Percentiles rank a stretch among this genome's conserved stretches.
Evolutionary conservation across 2,113 vertebrate genomes (phyloP).

Genomic region (Ageneiosus marmoratus): DNA sequence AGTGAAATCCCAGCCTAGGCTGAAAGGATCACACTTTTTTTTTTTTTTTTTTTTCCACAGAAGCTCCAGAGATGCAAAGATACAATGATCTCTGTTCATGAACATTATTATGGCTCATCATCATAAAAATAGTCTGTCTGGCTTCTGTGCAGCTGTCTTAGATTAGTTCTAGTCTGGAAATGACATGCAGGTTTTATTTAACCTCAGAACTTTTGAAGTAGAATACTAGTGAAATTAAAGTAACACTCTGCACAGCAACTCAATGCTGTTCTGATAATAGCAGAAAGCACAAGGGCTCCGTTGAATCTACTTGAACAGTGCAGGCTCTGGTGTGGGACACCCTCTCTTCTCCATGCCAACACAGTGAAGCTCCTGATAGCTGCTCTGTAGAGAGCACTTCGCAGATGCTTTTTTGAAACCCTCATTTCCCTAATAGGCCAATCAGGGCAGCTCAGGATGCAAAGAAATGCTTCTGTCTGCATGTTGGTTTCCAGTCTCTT

Average conservation of each 20-base stretch:
- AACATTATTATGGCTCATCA: slow-evolving; percentile 14
- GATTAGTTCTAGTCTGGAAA: background rate
- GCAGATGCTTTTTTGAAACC: slow-evolving; percentile 44
- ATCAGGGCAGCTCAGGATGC: slow-evolving; percentile 4
- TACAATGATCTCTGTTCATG: background rate
- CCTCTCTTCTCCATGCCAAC: slow-evolving; percentile 21
- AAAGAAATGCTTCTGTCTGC: slow-evolving; percentile 17
- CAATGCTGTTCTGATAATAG: slow-evolving; percentile 1
- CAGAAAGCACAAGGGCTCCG: slow-evolving; percentile 26
- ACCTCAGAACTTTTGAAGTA: background rate
- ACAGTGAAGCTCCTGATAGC: slow-evolving; percentile 39
- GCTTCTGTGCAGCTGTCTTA: background rate
- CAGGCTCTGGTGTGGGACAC: slow-evolving; percentile 7
- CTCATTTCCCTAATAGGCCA: slow-evolving; percentile 44
- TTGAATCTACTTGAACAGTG: slow-evolving; percentile 42
- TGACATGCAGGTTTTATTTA: background rate
- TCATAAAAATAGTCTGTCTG: background rate
- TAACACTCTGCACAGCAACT: slow-evolving; percentile 12
- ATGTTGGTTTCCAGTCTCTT: background rate
- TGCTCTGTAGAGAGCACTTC: slow-evolving; percentile 34
- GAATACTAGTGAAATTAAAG: background rate
- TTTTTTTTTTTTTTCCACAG: background rate
- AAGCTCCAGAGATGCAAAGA: background rate
- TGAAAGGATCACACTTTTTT: background rate
- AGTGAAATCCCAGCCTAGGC: slow-evolving; percentile 25